A percentile compares a stretch with the other conserved stretches of the same genome.
Evolutionary conservation across 1,140 invertebrate genomes (phyloP).

Genomic region (Euura lappo): DNA sequence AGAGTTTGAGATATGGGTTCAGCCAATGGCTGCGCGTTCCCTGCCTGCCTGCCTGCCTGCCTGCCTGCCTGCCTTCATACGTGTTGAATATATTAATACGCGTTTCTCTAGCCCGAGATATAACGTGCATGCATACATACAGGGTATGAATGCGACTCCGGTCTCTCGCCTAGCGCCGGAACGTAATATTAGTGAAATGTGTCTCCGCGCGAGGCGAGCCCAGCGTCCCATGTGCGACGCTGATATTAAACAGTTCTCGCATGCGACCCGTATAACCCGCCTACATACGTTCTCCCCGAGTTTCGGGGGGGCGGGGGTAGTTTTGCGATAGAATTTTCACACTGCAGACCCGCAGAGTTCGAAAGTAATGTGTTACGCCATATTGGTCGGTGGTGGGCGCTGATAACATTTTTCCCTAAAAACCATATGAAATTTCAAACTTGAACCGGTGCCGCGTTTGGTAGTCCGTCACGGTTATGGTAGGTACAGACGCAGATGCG

Average conservation of each 20-base stretch:
- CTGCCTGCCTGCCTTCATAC: neutral
- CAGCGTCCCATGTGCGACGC: neutral
- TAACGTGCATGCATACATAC: too few species aligned
- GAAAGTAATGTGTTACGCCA: neutral
- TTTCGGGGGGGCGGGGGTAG: too few species aligned
- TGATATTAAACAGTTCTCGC: neutral
- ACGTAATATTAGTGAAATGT: conserved; percentile 1
- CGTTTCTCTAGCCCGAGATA: too few species aligned
- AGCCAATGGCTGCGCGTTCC: neutral
- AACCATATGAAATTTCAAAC: conserved; percentile 7
- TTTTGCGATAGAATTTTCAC: too few species aligned
- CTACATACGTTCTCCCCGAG: too few species aligned
- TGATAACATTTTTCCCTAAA: neutral
- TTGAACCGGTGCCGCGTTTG: conserved; percentile 27
- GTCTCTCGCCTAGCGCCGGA: too few species aligned
- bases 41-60: neutral
- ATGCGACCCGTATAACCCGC: too few species aligned
- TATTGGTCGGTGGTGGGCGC: neutral
- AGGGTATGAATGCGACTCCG: too few species aligned
- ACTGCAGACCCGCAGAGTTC: neutral
- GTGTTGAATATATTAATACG: neutral
- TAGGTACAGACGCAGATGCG: neutral
- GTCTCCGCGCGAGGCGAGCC: neutral
- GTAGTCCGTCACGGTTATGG: conserved; percentile 34
- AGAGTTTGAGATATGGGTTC: neutral